phyloP scores from a whole-genome alignment of 2,888 invertebrate genomes.

The Drosophila eohydei region DNA sequence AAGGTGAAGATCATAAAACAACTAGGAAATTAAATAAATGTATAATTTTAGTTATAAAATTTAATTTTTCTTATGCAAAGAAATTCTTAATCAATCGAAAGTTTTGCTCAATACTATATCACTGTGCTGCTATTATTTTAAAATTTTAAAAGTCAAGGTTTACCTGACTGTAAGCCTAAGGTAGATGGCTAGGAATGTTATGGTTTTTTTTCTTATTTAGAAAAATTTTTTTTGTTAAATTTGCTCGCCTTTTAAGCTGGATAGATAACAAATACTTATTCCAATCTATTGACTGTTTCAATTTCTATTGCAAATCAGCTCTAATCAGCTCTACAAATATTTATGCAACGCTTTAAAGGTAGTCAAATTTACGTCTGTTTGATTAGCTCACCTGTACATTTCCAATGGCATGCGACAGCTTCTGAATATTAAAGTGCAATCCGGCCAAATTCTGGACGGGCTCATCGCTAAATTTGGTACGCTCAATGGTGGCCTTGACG shows the following conservation, averaged over 20 bases:
- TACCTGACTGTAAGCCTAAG: too few species aligned
- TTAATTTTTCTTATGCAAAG: neutral
- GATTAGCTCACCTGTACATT: constrained; percentile 89
- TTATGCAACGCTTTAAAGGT: neutral
- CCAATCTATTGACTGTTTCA: neutral
- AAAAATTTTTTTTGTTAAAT: too few species aligned
- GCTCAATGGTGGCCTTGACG: constrained; percentile 90
- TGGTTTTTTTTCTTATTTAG: too few species aligned
- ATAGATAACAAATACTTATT: neutral
- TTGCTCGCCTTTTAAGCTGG: neutral
- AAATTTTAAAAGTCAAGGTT: too few species aligned
- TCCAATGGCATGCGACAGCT: constrained; percentile 90
- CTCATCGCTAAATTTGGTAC: constrained; percentile 92
- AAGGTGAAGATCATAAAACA: too few species aligned
- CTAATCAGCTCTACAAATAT: neutral
- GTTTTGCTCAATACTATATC: neutral
- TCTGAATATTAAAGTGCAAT: constrained; percentile 93
- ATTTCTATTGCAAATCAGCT: neutral
- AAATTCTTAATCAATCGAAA: neutral
- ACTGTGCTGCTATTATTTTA: neutral
- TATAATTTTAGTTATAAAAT: too few species aligned
- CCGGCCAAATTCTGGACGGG: constrained; percentile 92
- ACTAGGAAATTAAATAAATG: too few species aligned
- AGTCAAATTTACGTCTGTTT: neutral
- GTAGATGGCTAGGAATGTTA: too few species aligned